A percentile compares a stretch with the other conserved stretches of the same genome.
phyloP scores from a whole-genome alignment of 2,113 vertebrate genomes.

The Lasiurus borealis region DNA sequence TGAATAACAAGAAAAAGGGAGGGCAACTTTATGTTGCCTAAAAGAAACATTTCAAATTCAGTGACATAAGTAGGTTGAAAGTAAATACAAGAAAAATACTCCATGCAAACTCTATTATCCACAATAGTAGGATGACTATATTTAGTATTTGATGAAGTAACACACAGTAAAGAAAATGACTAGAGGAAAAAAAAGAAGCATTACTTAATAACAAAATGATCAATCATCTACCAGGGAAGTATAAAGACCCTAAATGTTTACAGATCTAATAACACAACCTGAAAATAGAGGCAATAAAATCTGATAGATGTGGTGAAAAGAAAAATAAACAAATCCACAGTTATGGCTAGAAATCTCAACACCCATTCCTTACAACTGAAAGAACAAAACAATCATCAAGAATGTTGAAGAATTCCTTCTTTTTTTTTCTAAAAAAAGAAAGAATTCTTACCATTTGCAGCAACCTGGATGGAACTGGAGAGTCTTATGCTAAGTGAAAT shows the following conservation, averaged over 20 bases:
- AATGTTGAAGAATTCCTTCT: not conserved
- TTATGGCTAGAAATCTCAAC: not conserved
- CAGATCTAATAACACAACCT: not conserved
- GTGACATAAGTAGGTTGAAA: not conserved
- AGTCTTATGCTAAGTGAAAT: too few species aligned
- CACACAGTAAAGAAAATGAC: not conserved
- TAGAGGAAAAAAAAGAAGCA: not conserved
- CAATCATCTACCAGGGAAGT: not conserved
- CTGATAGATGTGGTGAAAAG: not conserved
- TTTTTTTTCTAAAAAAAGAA: too few species aligned
- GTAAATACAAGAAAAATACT: not conserved
- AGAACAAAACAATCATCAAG: not conserved
- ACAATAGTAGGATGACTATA: not conserved
- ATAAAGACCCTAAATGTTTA: not conserved
- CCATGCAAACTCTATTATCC: not conserved
- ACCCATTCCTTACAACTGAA: not conserved
- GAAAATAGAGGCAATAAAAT: not conserved
- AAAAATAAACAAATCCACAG: not conserved
- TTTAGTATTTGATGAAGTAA: not conserved
- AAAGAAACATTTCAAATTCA: constrained; percentile 1
- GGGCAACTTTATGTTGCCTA: not conserved
- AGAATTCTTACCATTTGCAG: too few species aligned
- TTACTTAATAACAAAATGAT: not conserved
- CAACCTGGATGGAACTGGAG: too few species aligned
- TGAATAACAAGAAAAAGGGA: not conserved